Conservation (phyloP, 64 coral and sea anemone species). For the Montipora foliosa region DNA sequence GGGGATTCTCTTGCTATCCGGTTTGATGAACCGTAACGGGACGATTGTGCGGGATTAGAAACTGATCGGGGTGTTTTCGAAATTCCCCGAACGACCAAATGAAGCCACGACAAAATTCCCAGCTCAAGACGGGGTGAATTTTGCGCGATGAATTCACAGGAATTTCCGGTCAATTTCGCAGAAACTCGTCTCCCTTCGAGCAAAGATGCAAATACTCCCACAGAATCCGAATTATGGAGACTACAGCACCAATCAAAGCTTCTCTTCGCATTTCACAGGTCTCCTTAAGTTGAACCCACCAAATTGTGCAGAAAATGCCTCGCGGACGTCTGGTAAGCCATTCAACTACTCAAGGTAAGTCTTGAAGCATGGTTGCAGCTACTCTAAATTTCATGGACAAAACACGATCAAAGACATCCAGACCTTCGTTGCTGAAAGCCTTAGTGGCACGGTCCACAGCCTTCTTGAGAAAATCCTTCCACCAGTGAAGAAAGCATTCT, state of each 20-base stretch:
- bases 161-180: constrained; percentile 73
- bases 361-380: constrained; percentile 73
- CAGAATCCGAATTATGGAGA: constrained; percentile 68
- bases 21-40: constrained; percentile 17
- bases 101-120: constrained; percentile 63
- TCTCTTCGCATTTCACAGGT: constrained; percentile 72
- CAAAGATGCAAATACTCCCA: constrained; percentile 77
- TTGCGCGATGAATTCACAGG: constrained; percentile 46
- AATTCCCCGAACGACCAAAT: constrained; percentile 65
- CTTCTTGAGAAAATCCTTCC: constrained; percentile 64
- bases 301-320: constrained; percentile 63
- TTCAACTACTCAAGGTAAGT: constrained; percentile 72
- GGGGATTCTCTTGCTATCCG: background rate
- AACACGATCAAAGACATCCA: constrained; percentile 63
- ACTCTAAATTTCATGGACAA: constrained; percentile 83
- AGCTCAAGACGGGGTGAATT: constrained; percentile 77
- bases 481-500: constrained; percentile 17
- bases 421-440: constrained; percentile 80
- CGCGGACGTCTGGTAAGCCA: constrained; percentile 58
- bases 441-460: constrained; percentile 52
- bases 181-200: constrained; percentile 60
- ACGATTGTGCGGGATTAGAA: constrained; percentile 40
- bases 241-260: constrained; percentile 57
- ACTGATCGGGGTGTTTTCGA: constrained; percentile 30
- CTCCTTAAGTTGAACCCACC: constrained; percentile 50